Evolutionary conservation across 2,113 vertebrate genomes (phyloP).

Genomic region (Vulpes lagopus): DNA sequence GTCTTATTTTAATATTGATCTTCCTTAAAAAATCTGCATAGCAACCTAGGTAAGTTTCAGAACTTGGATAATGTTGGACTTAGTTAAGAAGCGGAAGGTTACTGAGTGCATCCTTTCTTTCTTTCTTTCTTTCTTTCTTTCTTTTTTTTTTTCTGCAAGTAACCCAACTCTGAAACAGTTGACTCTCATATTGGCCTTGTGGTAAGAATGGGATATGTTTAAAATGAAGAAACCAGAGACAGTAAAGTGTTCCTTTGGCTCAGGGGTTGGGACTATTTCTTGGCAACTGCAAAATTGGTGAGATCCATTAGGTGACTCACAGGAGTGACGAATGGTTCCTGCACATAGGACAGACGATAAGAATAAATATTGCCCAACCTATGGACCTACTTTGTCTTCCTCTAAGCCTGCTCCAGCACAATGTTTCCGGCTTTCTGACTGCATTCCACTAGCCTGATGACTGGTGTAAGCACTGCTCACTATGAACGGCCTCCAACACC

Average conservation of each 20-base stretch:
- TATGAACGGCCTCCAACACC: neutral
- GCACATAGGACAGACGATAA: neutral
- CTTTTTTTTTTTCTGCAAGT: neutral
- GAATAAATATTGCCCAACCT: neutral
- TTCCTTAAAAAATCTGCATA: neutral
- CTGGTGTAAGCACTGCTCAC: fast-evolving
- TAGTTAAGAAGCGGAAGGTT: neutral
- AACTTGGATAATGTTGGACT: neutral
- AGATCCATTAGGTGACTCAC: neutral
- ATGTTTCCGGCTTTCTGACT: neutral
- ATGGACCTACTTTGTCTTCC: neutral
- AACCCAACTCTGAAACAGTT: neutral
- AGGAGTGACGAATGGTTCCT: neutral
- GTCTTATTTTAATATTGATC: neutral
- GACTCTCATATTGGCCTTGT: neutral
- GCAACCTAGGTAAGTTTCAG: neutral
- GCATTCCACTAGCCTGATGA: neutral
- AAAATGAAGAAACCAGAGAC: slow-evolving; percentile 25
- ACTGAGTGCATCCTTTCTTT: neutral
- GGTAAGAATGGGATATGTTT: neutral
- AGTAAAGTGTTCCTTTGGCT: neutral
- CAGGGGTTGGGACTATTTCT: neutral
- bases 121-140: neutral
- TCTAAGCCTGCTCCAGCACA: neutral
- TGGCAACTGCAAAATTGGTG: neutral